Percentiles rank a stretch among this genome's conserved stretches.
phyloP scores from a whole-genome alignment of 2,113 vertebrate species.

The Casuarius casuarius region DNA sequence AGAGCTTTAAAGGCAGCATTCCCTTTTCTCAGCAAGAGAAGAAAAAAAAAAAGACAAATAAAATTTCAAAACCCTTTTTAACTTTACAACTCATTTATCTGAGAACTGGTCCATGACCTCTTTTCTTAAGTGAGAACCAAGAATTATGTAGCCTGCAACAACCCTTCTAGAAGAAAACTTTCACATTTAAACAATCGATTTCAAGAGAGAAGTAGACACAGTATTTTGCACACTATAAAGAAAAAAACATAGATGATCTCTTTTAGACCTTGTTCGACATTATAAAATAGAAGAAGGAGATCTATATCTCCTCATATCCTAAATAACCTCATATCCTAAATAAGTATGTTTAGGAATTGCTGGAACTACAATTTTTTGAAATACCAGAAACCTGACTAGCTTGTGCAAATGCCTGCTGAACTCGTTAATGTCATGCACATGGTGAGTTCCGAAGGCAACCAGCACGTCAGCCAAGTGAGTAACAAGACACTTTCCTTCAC shows the following conservation, averaged over 20 bases:
- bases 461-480: not conserved
- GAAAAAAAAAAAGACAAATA: not conserved
- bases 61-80: not conserved
- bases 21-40: not conserved
- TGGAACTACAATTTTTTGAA: not conserved
- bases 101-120: not conserved
- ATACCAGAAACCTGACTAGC: not conserved
- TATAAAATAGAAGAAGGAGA: not conserved
- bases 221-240: not conserved
- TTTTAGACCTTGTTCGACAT: not conserved
- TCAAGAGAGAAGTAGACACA: not conserved
- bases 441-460: not conserved
- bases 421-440: rapidly evolving
- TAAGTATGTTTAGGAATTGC: not conserved
- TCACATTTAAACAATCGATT: not conserved
- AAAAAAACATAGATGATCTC: not conserved
- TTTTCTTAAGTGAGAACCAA: not conserved
- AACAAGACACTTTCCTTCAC: not conserved
- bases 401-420: not conserved
- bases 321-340: not conserved
- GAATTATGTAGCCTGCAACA: not conserved
- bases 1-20: not conserved
- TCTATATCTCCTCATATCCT: not conserved
- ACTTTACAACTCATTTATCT: not conserved
- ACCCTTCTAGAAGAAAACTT: not conserved